A percentile compares a stretch with the other conserved stretches of the same genome.
Conservation (phyloP, 1,140 invertebrate genomes). For the Drosophila sp. region DNA sequence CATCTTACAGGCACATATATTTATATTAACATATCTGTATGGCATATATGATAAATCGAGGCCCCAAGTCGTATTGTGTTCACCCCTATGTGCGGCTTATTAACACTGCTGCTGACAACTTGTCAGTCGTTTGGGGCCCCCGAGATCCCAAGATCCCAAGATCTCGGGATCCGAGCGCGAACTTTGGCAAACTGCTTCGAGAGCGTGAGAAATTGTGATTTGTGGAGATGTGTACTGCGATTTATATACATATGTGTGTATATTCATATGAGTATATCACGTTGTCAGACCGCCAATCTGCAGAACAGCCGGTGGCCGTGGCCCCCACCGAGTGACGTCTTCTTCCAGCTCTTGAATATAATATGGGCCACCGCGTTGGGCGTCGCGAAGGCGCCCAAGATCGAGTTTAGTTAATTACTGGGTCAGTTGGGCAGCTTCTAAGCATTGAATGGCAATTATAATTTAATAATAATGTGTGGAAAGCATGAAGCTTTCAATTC, state of each 20-base stretch:
- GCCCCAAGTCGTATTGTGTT: not conserved
- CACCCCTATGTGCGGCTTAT: conserved; percentile 52
- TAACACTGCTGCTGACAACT: conserved; percentile 67
- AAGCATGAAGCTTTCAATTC: conserved; percentile 1
- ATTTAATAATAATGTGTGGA: not conserved
- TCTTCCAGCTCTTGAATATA: not conserved
- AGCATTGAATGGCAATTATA: not conserved
- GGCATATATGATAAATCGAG: not conserved
- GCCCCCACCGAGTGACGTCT: conserved; percentile 51
- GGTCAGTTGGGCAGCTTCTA: conserved; percentile 21
- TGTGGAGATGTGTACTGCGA: not conserved
- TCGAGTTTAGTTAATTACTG: conserved; percentile 18
- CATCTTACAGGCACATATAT: not conserved
- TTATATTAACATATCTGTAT: not conserved
- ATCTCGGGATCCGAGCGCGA: conserved; percentile 10
- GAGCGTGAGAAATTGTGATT: conserved; percentile 68
- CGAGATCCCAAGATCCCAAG: not conserved
- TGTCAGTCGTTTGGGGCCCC: conserved; percentile 24
- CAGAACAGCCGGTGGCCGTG: conserved; percentile 36
- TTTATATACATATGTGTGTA: not conserved
- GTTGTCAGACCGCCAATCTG: conserved; percentile 30
- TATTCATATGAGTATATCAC: not conserved
- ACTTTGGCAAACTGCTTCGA: conserved; percentile 32
- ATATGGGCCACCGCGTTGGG: conserved; percentile 52
- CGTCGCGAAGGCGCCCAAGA: conserved; percentile 30